phyloP scores from a whole-genome alignment of 2,888 invertebrate genomes.

The Lasius fuliginosus region DNA sequence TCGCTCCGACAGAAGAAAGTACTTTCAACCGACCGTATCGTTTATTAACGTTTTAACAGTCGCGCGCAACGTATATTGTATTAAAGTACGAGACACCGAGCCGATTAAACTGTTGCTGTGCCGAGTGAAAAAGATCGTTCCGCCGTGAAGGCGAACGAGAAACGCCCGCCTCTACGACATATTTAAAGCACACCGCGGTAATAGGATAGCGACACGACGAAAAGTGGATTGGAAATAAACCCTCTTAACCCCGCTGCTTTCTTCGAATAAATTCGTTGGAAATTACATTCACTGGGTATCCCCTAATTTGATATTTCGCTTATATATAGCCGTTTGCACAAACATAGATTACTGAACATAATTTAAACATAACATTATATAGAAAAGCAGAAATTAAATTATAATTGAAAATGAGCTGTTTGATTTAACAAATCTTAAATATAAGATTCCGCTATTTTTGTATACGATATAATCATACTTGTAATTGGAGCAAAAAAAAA shows the following conservation, averaged over 20 bases:
- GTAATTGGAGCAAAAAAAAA: not conserved
- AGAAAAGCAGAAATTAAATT: not conserved
- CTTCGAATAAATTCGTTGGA: constrained; percentile 11
- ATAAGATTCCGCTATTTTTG: not conserved
- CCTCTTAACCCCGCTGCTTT: not conserved
- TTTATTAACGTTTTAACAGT: constrained; percentile 66
- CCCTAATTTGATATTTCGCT: constrained; percentile 6
- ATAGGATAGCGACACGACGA: constrained; percentile 22
- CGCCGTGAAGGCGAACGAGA: constrained; percentile 5
- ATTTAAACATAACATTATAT: not conserved
- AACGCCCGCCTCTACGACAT: constrained; percentile 21
- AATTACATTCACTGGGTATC: not conserved
- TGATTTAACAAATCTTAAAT: not conserved
- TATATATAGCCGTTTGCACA: not conserved
- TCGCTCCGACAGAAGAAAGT: constrained; percentile 40
- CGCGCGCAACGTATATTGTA: constrained; percentile 42
- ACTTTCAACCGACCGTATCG: constrained; percentile 52
- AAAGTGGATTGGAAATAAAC: constrained; percentile 29
- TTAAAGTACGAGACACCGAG: constrained; percentile 58
- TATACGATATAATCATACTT: not conserved
- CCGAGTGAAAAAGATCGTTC: constrained; percentile 37
- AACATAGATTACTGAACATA: not conserved
- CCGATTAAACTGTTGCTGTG: constrained; percentile 61
- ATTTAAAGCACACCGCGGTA: constrained; percentile 45
- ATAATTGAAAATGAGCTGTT: not conserved